Base-by-base conservation (phyloP, 2,888 invertebrate genomes). In the Platynereis dumerilii region DNA sequence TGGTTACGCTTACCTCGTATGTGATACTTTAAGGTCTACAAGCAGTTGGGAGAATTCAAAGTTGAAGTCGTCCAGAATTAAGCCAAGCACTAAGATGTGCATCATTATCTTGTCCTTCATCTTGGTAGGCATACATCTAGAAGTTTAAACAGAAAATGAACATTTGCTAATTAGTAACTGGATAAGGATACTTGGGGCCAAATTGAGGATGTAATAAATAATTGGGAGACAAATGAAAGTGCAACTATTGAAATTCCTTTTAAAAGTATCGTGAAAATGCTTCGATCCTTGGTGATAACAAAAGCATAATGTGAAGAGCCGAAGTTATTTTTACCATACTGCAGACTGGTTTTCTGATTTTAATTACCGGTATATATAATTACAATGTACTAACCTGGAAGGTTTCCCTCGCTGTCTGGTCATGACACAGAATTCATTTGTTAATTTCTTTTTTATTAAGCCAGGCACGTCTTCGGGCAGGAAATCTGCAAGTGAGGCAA, bases 71-170 rank as follows among this genome's bases (percentile, higher is more conserved):
- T 77, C 78, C 7, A 79, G 57, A 15, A 72, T 73, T 12, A 79
- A 71, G 67, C 75, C 72, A 15, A 79, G 58, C 5, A 77, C 74
- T n/a, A 79, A 58, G n/a, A 78, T 75, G 59, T 78, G 72, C 2
- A 71, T 72, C 29, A 74, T 57, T 2, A 76, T 64, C 57, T 75
- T 75, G 65, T 79, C 79, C 61, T 77, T 77, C 65, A 75, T 55
- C 27, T 76, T 59, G 2, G 72, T 67, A 5, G 79, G 76, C 44
- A 71, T 67, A 61, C 72, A 73, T 56, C 79, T 79, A 69, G 1
- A 70, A 67, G 22, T 17, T 29, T 48, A 42, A 52, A 22, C 10
- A 42, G 42, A 42, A 42, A 17, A 42, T 10, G 17, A 42, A 17
- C 10, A 17, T 12, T n/a, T n/a, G n/a, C n/a, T n/a, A n/a, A n/a